phyloP scores from a whole-genome alignment of 2,888 invertebrate species.

The Caenorhabditis becei region DNA sequence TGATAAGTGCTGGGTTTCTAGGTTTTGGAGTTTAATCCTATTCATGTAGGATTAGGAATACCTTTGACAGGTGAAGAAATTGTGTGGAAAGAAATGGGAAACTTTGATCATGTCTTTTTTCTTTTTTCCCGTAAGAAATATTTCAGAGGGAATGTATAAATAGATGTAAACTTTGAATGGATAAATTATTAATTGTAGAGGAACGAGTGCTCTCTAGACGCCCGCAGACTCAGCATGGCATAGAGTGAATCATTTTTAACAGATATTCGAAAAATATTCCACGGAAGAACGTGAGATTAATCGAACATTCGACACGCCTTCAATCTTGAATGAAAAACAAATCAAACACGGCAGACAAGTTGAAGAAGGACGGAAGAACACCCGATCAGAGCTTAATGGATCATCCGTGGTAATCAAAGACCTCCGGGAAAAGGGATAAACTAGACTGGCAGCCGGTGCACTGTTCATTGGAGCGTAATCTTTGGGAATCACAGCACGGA shows the following conservation, averaged over 20 bases:
- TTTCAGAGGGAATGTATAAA: conserved; percentile 32
- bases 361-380: neutral
- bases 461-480: neutral
- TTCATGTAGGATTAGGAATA: no score
- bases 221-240: no score
- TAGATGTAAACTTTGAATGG: conserved; percentile 38
- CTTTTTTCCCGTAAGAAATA: neutral
- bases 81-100: neutral
- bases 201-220: neutral
- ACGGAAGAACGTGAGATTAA: no score
- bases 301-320: no score
- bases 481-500: no score
- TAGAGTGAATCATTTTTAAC: conserved; percentile 29
- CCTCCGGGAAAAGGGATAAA: neutral
- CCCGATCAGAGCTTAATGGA: neutral
- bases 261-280: neutral
- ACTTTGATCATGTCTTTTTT: neutral
- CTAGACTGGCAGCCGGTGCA: neutral
- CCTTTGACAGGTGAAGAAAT: neutral
- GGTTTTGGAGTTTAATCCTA: neutral
- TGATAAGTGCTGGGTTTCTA: neutral
- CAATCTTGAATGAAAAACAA: neutral
- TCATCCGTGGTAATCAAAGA: neutral
- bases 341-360: neutral
- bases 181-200: conserved; percentile 46